phyloP scores from a whole-genome alignment of 2,113 vertebrate genomes.

The Tragelaphus strepsiceros region DNA sequence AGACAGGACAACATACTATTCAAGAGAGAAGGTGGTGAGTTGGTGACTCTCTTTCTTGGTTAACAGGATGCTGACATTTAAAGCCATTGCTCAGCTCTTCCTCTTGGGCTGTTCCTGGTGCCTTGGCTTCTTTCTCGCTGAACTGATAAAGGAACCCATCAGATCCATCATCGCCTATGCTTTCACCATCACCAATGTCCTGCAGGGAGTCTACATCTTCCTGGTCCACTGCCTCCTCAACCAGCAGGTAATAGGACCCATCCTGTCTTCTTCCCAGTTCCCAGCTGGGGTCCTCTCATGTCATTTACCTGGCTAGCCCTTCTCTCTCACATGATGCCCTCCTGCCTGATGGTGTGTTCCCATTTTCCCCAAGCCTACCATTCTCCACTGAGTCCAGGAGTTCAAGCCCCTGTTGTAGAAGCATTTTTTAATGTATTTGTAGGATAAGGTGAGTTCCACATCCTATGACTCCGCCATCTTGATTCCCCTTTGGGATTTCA shows the following conservation, averaged over 20 bases:
- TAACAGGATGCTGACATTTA: neutral
- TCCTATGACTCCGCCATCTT: neutral
- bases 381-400: neutral
- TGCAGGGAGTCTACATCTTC: neutral
- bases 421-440: neutral
- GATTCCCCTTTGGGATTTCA: neutral
- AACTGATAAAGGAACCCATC: neutral
- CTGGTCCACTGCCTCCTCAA: neutral
- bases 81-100: neutral
- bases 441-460: neutral
- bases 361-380: neutral
- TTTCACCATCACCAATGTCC: neutral
- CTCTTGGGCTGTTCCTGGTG: neutral
- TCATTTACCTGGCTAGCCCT: too few species aligned
- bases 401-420: neutral
- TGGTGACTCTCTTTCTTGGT: neutral
- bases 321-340: neutral
- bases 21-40: neutral
- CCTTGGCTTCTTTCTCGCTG: neutral
- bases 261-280: neutral
- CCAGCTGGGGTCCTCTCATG: neutral
- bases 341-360: neutral
- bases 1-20: neutral
- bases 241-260: neutral
- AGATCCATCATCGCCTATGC: neutral